Evolutionary conservation across 1,140 invertebrate species (phyloP), one percentile per base, ranked within the genome.

Genomic region (Eumaeus atala): DNA sequence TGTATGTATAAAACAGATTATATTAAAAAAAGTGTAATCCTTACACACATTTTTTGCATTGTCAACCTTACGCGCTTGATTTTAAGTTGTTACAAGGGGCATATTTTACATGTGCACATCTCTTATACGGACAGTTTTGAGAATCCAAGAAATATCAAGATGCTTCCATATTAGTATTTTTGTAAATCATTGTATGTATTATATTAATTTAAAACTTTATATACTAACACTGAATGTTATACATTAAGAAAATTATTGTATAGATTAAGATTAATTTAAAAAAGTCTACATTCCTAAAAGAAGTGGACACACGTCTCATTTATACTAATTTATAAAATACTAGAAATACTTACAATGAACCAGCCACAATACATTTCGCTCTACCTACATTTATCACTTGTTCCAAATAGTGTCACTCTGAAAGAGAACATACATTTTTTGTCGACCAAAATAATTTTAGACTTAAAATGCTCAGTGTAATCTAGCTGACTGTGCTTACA

Each of bases 291-390:
- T 2, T 9, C 12, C 16, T 44, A 28, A 28, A 3, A 51, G 49
- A 18, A 38, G 10, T 35, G 49, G 34, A 33, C 34, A 35, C 9
- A 37, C 2, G 16, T 18, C 36, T 17, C 49, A 36, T 12, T 51
- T 51, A 36, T 6, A 16, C 36, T 51, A 33, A 11, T 37, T 51
- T 51, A 37, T 37, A 55, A 49, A 54, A 40, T 33, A 52, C 40
- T 53, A 53, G 51, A 53, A 48, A 61, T 61, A 62, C 50, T 70
- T 70, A 74, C 55, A 67, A 58, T 62, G 69, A 70, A 77, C 72
- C 72, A 75, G 75, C 74, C 74, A 72, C 59, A 64, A 54, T 71
- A 70, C 61, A 65, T 66, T 33, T 70, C 69, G 60, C 54, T 61
- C 60, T 66, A 77, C 53, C 34, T 60, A 17, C 40, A 28, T 71